Base-by-base conservation (phyloP, 2,888 invertebrate genomes). In the Eucera pruinosa region DNA sequence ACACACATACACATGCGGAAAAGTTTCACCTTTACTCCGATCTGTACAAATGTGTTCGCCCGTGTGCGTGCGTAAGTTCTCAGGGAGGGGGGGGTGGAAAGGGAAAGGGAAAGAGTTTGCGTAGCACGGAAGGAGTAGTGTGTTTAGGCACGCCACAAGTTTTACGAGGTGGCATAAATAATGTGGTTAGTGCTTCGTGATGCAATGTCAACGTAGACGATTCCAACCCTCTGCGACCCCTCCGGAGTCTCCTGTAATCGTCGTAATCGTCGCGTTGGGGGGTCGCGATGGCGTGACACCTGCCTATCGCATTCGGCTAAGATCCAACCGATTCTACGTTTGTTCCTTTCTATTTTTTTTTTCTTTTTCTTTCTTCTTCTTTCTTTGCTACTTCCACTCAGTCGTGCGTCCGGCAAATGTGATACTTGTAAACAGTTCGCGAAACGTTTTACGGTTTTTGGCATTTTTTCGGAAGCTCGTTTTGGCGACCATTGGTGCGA, bases 161-260 rank as follows among this genome's bases (percentile, higher is more conserved):
- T 91, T 91, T 90, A 91, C 89, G 91, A 89, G 87, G 87, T 86
- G 85, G 80, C 87, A 90, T 91, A 91, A 91, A 91, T 91, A 90
- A 91, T 85, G 86, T 86, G 88, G 89, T 89, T 90, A 89, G 89
- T 89, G 85, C 86, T 90, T 89, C 90, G 90, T 90, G 91, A 90
- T 90, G 89, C 88, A 87, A 82, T 89, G 90, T 90, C 90, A 90
- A 89, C 88, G 71, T 52, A 76, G 73, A 64, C 79, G 66, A 76
- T 76, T 77, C 74, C 77, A 74, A 33, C 71, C 72, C 70, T 66
- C 62, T 54, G 36, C 55, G 50, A 55, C 47, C 70, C 66, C 62
- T 43, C 67, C 54, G 64, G 82, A 81, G 78, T 78, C 87, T 71
- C 81, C 79, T 75, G 82, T 88, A 87, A 89, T 89, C 88, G 83